Conservation (phyloP, 2,113 vertebrate genomes). For the Piprites chloris region DNA sequence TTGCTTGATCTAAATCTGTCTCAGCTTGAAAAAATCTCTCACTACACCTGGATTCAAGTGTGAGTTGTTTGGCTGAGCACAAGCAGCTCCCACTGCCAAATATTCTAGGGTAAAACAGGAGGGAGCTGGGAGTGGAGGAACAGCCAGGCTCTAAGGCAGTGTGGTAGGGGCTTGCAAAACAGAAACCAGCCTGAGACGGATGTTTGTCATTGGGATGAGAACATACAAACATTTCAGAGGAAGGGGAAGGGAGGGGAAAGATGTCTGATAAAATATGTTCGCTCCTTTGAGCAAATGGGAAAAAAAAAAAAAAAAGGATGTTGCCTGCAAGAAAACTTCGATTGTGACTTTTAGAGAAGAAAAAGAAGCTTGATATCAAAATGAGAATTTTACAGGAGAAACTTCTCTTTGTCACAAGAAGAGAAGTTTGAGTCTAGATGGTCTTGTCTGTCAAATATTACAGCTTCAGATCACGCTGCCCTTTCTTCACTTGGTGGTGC, state of each 20-base stretch:
- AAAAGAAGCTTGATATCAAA: slow-evolving; percentile 20
- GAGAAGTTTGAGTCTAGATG: neutral
- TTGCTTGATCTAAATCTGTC: slow-evolving; percentile 48
- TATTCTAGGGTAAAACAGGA: slow-evolving; percentile 18
- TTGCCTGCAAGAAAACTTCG: neutral
- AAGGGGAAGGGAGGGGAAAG: neutral
- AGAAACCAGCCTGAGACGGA: neutral
- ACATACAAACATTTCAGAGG: neutral
- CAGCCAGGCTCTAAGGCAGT: slow-evolving; percentile 37
- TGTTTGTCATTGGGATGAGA: slow-evolving; percentile 22
- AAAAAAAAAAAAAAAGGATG: neutral
- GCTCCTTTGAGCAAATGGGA: neutral
- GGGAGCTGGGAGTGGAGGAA: slow-evolving; percentile 20
- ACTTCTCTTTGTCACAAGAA: neutral
- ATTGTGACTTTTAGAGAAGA: neutral
- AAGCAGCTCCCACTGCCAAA: slow-evolving; percentile 44
- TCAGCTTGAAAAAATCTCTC: slow-evolving; percentile 33
- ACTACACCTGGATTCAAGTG: slow-evolving; percentile 31
- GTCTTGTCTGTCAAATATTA: neutral
- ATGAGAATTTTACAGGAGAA: neutral
- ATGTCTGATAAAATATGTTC: neutral
- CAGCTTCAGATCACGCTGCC: neutral
- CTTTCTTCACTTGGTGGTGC: neutral
- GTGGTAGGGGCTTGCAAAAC: slow-evolving; percentile 37
- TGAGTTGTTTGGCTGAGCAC: slow-evolving; percentile 32